Evolutionary conservation across 2,113 vertebrate species (phyloP), one percentile per base, ranked within the genome.

Genomic region (Pogonocichla stellata): DNA sequence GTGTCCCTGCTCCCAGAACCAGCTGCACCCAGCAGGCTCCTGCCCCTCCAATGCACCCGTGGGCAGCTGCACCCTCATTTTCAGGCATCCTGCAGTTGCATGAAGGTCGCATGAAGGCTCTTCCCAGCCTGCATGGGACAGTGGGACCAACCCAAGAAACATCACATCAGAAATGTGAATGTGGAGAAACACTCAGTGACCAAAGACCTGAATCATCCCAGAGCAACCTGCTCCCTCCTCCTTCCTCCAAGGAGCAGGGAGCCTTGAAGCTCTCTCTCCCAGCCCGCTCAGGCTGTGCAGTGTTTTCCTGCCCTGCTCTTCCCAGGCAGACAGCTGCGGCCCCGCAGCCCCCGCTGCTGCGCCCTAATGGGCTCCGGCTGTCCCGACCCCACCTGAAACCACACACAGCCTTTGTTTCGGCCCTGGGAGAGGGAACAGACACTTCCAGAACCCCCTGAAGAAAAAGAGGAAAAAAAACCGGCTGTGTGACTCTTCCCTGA

Each of bases 371-470:
- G 67, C 81, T 94, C 95, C 58, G 36, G 82, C 90, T 90, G 91
- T 29, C 88, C 50, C 7, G 11, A 51, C 80, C 86, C 69, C 92
- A 96, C 95, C 97, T 97, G 97, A 95, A 97, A 95, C 93, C 97
- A 96, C 95, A 94, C 91, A 89, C 81, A 80, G 75, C 93, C 71
- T 93, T 93, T 90, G 89, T 88, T 78, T 89, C 7, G 1, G 84
- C 65, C 73, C 80, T 24, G 36, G 4, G 18, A 87, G 88, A 58
- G 48, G 60, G 42, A 92, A 47, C 65, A 78, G 94, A 84, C 90
- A 70, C 81, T 91, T 92, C 60, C 91, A 90, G 80, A 90, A 57
- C 13, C 45, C 66, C 66, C 65, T 51, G 71, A 43, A 93, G 67
- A 65, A 45, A 33, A 29, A 15, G 1, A 5, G 19, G 14, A 6